phyloP scores from a whole-genome alignment of 2,797 vertebrate genomes.

The Enteromius afrohamiltoni region DNA sequence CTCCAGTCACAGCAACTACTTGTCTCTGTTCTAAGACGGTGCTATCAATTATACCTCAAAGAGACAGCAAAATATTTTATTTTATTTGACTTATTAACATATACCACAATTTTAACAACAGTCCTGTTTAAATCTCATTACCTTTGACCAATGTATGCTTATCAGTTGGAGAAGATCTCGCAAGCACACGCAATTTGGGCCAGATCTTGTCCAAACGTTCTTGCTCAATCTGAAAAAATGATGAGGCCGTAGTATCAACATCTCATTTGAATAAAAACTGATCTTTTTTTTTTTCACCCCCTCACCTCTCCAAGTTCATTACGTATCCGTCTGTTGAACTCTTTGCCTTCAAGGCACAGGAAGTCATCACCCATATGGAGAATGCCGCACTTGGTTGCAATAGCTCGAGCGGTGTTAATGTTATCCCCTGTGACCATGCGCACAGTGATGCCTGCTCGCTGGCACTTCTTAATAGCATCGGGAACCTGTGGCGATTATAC shows the following conservation, averaged over 20 bases:
- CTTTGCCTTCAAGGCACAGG: slow-evolving; percentile 93
- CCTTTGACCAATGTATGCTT: slow-evolving; percentile 98
- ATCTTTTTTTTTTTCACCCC: background rate
- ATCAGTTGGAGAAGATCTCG: slow-evolving; percentile 93
- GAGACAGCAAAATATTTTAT: slow-evolving; percentile 20
- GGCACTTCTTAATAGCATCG: slow-evolving; percentile 95
- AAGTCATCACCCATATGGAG: slow-evolving; percentile 93
- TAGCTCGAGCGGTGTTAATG: slow-evolving; percentile 95
- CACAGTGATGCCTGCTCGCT: slow-evolving; percentile 95
- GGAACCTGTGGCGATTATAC: slow-evolving; percentile 81
- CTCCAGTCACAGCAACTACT: slow-evolving; percentile 96
- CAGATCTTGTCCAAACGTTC: slow-evolving; percentile 96
- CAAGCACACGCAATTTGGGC: slow-evolving; percentile 94
- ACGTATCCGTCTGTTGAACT: slow-evolving; percentile 93
- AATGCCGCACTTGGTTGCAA: slow-evolving; percentile 95
- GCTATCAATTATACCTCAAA: slow-evolving; percentile 96
- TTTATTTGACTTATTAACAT: background rate
- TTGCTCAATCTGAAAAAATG: slow-evolving; percentile 84
- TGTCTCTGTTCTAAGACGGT: slow-evolving; percentile 91
- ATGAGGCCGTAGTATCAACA: background rate
- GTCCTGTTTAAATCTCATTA: slow-evolving; percentile 62
- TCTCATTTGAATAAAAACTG: background rate
- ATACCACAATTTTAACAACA: slow-evolving; percentile 39
- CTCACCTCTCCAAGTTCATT: slow-evolving; percentile 92
- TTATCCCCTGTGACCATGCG: slow-evolving; percentile 99